Evolutionary conservation across 2,888 invertebrate species (phyloP).

Genomic region (Campoplex nolae): DNA sequence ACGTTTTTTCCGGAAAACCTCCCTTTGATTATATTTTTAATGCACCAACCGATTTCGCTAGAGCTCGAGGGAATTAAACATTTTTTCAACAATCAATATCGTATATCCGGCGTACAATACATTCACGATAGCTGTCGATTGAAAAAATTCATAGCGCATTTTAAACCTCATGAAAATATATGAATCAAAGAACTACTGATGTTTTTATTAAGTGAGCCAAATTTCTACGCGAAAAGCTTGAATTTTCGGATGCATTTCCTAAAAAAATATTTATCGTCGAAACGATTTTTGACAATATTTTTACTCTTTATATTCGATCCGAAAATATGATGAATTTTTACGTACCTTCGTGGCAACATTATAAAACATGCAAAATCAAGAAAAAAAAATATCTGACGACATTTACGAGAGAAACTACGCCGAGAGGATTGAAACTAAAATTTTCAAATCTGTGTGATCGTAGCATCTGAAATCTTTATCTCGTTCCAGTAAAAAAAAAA

Average conservation of each 20-base stretch:
- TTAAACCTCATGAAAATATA: background rate
- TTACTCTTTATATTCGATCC: background rate
- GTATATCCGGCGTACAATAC: background rate
- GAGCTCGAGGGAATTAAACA: background rate
- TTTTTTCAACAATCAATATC: background rate
- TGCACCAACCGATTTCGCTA: background rate
- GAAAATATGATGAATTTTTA: background rate
- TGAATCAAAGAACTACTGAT: background rate
- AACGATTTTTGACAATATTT: background rate
- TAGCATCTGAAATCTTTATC: slow-evolving; percentile 10
- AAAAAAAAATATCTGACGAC: background rate
- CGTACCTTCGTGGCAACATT: background rate
- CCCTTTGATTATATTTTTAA: slow-evolving; percentile 19
- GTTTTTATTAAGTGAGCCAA: background rate
- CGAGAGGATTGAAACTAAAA: background rate
- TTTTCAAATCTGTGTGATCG: background rate
- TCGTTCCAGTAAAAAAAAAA: background rate
- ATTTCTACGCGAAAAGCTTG: background rate
- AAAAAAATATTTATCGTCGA: background rate
- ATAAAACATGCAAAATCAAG: background rate
- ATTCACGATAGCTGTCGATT: slow-evolving; percentile 3
- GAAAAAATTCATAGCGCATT: background rate
- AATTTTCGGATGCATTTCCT: background rate
- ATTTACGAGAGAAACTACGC: background rate
- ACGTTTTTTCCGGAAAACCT: background rate